phyloP scores from a whole-genome alignment of 2,113 vertebrate genomes.

The Plectropomus leopardus region DNA sequence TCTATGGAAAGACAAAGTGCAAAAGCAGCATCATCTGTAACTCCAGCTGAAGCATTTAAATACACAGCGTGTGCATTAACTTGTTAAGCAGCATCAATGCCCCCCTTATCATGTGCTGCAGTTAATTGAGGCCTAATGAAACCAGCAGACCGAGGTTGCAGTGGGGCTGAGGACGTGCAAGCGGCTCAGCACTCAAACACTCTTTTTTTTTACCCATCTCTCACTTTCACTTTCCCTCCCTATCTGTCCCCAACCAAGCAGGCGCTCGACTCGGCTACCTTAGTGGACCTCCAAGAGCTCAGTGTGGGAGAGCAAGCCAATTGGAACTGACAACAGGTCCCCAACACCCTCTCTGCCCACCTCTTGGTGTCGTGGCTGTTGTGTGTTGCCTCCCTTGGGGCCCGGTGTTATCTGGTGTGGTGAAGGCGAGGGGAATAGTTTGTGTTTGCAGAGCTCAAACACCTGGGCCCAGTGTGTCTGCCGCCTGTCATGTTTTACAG shows the following conservation, averaged over 20 bases:
- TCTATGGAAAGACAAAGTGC: background rate
- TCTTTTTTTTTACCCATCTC: background rate
- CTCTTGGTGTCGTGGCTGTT: slow-evolving; percentile 34
- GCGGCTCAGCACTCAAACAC: background rate
- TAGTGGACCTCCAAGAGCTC: slow-evolving; percentile 38
- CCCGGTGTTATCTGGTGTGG: slow-evolving; percentile 44
- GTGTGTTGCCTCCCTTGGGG: slow-evolving; percentile 55
- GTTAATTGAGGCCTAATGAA: slow-evolving; percentile 62
- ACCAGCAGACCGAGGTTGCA: slow-evolving; percentile 24
- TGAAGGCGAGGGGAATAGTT: slow-evolving; percentile 21
- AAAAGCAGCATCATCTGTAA: slow-evolving; percentile 15
- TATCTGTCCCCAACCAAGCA: slow-evolving; percentile 15
- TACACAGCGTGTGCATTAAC: slow-evolving; percentile 38
- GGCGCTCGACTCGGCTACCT: slow-evolving; percentile 22
- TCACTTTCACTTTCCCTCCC: slow-evolving; percentile 15
- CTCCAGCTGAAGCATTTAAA: slow-evolving; percentile 16
- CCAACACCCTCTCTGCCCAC: slow-evolving; percentile 36
- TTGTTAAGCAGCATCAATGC: slow-evolving; percentile 47
- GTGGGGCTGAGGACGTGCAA: background rate
- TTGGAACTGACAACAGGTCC: slow-evolving; percentile 72
- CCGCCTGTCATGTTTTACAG: slow-evolving; percentile 19
- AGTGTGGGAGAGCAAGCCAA: slow-evolving; percentile 45
- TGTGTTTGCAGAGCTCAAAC: slow-evolving; percentile 47
- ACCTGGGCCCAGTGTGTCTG: slow-evolving; percentile 23
- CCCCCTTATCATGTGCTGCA: slow-evolving; percentile 49